Evolutionary conservation across 2,797 vertebrate genomes (phyloP).

Genomic region (Florisuga fusca): DNA sequence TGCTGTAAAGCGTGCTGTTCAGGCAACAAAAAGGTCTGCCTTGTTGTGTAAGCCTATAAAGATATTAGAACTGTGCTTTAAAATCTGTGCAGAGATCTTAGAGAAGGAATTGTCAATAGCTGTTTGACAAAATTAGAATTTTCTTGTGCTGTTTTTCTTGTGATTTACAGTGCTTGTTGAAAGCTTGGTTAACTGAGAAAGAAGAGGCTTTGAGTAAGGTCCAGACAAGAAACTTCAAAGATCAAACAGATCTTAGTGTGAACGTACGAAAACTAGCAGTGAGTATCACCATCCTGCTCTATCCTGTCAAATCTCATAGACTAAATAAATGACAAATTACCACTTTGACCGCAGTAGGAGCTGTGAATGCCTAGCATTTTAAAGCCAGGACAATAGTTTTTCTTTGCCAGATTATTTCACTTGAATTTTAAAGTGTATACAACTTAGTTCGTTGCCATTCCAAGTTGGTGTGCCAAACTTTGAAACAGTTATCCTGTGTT

Average conservation of each 20-base stretch:
- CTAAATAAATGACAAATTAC: neutral
- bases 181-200: constrained; percentile 90
- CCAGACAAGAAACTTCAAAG: constrained; percentile 90
- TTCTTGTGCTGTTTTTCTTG: neutral
- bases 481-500: neutral
- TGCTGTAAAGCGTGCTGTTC: neutral
- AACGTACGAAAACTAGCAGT: constrained; percentile 93
- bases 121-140: neutral
- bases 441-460: neutral
- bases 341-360: neutral
- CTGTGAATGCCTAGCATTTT: neutral
- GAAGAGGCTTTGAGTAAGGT: constrained; percentile 90
- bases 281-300: constrained; percentile 72
- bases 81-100: neutral
- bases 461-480: neutral
- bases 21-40: neutral
- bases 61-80: neutral
- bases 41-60: neutral
- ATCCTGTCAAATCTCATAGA: neutral
- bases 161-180: constrained; percentile 84
- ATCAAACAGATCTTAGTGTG: constrained; percentile 89
- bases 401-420: neutral
- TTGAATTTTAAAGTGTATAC: neutral
- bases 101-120: neutral
- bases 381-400: neutral